Evolutionary conservation across 2,113 vertebrate species (phyloP), one percentile per base, ranked within the genome.

Genomic region (Oenanthe oenanthe): DNA sequence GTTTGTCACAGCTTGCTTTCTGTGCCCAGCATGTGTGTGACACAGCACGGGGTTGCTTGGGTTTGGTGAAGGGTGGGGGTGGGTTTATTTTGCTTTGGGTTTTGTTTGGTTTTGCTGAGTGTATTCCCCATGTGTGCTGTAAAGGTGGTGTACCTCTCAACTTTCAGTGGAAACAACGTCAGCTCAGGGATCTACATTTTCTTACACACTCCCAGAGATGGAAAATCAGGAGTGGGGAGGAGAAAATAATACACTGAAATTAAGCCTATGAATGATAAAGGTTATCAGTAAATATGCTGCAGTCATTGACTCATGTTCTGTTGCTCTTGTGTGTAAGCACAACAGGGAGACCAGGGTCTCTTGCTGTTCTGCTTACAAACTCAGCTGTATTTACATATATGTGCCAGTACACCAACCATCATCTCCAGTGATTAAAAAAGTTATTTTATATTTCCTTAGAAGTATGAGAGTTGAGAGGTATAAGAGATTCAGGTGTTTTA

Each of bases 1-100:
- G 97, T 98, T 93, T 97, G 97, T 97, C 94, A 95, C 98, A 97
- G 97, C 94, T 97, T 96, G 97, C 97, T 97, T 98, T 97, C 95
- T 96, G 71, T 97, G 97, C 96, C 96, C 97, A 96, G 97, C 97
- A 94, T 98, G 97, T 91, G 63, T 97, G 97, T 97, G 96, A 88
- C 88, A 93, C 88, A 94, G 92, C 98, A 95, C 95, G 94, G 60
- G 93, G 96, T 94, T 95, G 96, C 95, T 92, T 92, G 88, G 78
- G 85, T 66, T 85, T 56, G 92, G 63, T 26, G 71, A 47, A 26
- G 88, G 82, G 74, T 4, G 12, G 57, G 57, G 48, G 60, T 79
- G 83, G 67, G 29, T 79, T 93, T 62, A 6, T 73, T 92, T 83
- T 85, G 81, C 82, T 62, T 40, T 73, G 71, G 58, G 28, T 89